Conservation (phyloP, 2,797 vertebrate genomes). For the Hoplostethus atlanticus region DNA sequence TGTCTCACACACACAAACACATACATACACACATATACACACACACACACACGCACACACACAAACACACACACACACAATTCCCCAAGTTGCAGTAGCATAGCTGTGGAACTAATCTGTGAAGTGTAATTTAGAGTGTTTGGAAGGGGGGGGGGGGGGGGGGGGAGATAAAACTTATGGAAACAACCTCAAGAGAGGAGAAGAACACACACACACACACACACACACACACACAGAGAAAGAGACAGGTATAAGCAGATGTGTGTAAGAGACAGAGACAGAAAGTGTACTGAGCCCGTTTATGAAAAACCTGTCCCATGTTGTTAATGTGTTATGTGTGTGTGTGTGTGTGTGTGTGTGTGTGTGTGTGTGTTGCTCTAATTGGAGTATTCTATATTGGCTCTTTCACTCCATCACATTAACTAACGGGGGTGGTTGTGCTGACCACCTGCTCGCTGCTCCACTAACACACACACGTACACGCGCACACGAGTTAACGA, state of each 20-base stretch:
- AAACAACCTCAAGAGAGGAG: background rate
- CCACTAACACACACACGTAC: background rate
- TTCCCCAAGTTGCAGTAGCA: slow-evolving; percentile 11
- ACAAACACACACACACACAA: background rate
- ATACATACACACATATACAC: background rate
- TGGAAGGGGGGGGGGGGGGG: background rate
- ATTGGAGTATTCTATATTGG: slow-evolving; percentile 34
- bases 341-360: background rate
- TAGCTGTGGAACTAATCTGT: slow-evolving; percentile 41
- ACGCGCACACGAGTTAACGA: slow-evolving; percentile 27
- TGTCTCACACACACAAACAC: slow-evolving; percentile 5
- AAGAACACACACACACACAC: slow-evolving; percentile 3
- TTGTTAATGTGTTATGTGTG: slow-evolving; percentile 21
- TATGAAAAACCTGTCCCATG: background rate
- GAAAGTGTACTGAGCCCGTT: slow-evolving; percentile 7
- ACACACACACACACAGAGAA: background rate
- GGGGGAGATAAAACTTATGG: background rate
- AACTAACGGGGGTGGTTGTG: slow-evolving; percentile 59
- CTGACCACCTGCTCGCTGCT: slow-evolving; percentile 64
- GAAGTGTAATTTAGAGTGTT: slow-evolving; percentile 33
- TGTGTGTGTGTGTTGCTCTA: slow-evolving; percentile 39
- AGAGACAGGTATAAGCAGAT: background rate
- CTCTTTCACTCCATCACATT: slow-evolving; percentile 48
- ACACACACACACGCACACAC: too few species aligned
- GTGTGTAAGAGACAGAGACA: background rate